Evolutionary conservation across 2,888 invertebrate species (phyloP).

Genomic region (Dascillus cervinus): DNA sequence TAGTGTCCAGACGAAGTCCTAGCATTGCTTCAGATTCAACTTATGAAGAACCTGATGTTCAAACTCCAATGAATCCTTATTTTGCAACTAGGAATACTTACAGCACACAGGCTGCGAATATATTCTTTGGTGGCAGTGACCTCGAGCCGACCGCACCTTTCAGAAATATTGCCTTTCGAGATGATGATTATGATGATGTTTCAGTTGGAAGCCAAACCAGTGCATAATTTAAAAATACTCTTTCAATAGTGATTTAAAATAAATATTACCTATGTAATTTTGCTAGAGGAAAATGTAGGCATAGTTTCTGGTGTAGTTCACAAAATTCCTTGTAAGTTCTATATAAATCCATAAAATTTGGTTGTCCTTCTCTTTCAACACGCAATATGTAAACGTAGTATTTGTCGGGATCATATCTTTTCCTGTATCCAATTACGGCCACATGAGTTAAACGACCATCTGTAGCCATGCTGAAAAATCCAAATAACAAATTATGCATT

Average conservation of each 20-base stretch:
- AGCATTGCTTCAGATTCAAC: background rate
- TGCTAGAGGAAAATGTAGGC: slow-evolving; percentile 83
- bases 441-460: slow-evolving; percentile 85
- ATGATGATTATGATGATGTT: slow-evolving; percentile 22
- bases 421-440: slow-evolving; percentile 83
- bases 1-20: background rate
- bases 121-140: slow-evolving; percentile 32
- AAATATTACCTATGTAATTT: slow-evolving; percentile 73
- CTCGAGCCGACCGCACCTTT: slow-evolving; percentile 17
- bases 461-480: slow-evolving; percentile 64
- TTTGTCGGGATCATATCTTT: slow-evolving; percentile 94
- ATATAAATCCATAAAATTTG: slow-evolving; percentile 82
- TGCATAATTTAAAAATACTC: slow-evolving; percentile 19
- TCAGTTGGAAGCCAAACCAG: slow-evolving; percentile 24
- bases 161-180: slow-evolving; percentile 19
- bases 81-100: slow-evolving; percentile 15
- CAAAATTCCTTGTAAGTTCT: slow-evolving; percentile 95
- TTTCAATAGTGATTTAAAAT: slow-evolving; percentile 1
- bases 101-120: slow-evolving; percentile 34
- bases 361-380: slow-evolving; percentile 75
- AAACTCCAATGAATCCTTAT: background rate
- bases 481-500: too few relatives aligned
- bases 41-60: background rate
- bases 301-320: slow-evolving; percentile 91
- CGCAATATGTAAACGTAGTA: slow-evolving; percentile 89